Evolutionary conservation across 2,113 vertebrate species (phyloP).

Genomic region (Corvus cornix): DNA sequence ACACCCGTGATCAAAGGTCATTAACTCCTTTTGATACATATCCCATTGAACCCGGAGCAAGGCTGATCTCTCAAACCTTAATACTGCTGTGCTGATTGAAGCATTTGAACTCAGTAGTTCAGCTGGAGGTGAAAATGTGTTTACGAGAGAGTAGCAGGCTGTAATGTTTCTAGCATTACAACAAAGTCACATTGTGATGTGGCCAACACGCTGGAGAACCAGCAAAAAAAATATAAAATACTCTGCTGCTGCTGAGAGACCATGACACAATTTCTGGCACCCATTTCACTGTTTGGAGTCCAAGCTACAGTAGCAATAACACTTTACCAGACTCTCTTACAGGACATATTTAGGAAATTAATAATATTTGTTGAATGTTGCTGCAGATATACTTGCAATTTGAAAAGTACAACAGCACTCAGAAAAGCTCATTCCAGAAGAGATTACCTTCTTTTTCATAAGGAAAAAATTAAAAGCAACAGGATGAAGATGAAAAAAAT

Average conservation of each 20-base stretch:
- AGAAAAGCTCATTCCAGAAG: neutral
- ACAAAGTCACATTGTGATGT: neutral
- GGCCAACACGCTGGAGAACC: neutral
- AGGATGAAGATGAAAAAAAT: neutral
- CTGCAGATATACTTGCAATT: neutral
- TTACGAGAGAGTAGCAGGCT: neutral
- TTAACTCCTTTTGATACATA: neutral
- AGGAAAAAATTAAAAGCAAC: neutral
- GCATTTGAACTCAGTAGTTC: neutral
- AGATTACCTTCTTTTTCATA: neutral
- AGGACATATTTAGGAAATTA: constrained; percentile 32
- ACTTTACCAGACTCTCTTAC: constrained; percentile 17
- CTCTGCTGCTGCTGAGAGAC: constrained; percentile 2
- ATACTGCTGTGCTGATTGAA: neutral
- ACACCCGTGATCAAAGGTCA: neutral
- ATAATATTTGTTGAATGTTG: neutral
- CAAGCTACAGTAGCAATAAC: constrained; percentile 49
- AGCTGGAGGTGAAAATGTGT: constrained; percentile 16
- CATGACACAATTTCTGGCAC: constrained; percentile 53
- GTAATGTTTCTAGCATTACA: constrained; percentile 29
- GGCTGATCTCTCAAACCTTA: neutral
- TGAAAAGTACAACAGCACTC: neutral
- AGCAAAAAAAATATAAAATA: neutral
- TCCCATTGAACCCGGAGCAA: neutral
- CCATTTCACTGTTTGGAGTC: neutral